Evolutionary conservation across 2,113 vertebrate genomes (phyloP).

Genomic region (Hymenochirus boettgeri): DNA sequence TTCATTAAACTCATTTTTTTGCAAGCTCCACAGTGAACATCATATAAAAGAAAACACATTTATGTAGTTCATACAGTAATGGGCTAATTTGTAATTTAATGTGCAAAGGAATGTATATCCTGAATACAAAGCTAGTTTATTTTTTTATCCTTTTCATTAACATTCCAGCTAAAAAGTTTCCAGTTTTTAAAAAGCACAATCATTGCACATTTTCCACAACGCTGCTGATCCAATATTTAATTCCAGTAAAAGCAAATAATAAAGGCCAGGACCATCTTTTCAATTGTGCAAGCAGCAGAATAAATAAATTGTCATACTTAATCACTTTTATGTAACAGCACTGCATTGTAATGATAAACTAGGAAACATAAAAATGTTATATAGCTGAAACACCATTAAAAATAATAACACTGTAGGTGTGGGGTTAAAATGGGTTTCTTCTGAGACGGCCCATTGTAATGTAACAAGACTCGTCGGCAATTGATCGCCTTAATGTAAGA

Average conservation of each 20-base stretch:
- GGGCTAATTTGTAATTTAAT: conserved; percentile 7
- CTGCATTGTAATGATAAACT: conserved; percentile 5
- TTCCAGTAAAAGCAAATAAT: conserved; percentile 30
- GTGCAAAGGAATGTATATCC: conserved; percentile 2
- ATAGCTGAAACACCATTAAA: too few relatives aligned
- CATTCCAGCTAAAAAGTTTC: conserved; percentile 6
- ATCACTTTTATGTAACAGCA: conserved; percentile 11
- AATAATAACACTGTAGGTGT: too few relatives aligned
- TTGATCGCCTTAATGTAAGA: too few relatives aligned
- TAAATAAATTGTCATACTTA: conserved; percentile 9
- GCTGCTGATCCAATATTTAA: conserved; percentile 37
- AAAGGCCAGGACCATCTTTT: not conserved
- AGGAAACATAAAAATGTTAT: not conserved
- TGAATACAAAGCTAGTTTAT: not conserved
- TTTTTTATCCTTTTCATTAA: conserved; percentile 23
- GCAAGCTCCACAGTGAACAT: not conserved
- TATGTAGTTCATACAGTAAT: conserved; percentile 3
- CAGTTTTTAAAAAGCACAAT: conserved; percentile 6
- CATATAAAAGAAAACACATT: not conserved
- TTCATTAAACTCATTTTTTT: not conserved
- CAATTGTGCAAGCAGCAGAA: not conserved
- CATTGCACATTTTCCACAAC: conserved; percentile 26
- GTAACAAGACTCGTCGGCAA: too few relatives aligned
- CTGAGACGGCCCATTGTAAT: too few relatives aligned
- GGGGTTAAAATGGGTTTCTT: too few relatives aligned